Conservation (phyloP, 1,140 invertebrate species). For the Conus betulinus region DNA sequence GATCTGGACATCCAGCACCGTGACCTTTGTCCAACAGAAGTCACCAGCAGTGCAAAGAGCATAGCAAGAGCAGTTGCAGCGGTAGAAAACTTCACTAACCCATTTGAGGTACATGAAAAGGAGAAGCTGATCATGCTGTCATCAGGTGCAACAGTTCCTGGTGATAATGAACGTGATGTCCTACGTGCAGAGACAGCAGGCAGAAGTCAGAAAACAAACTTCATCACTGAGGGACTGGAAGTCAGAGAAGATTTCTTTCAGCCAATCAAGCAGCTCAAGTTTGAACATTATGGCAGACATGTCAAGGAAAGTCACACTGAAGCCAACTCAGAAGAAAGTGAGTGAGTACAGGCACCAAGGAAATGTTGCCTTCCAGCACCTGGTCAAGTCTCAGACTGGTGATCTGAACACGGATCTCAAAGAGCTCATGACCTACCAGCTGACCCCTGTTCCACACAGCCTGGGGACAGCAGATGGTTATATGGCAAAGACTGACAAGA, state of each 20-base stretch:
- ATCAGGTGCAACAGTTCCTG: background rate
- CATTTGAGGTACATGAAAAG: slow-evolving; percentile 37
- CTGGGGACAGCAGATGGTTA: too few species aligned
- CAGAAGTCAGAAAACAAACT: slow-evolving; percentile 30
- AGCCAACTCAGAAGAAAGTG: background rate
- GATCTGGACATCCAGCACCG: slow-evolving; percentile 29
- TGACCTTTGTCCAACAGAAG: slow-evolving; percentile 42
- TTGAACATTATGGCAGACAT: slow-evolving; percentile 47
- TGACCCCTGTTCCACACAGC: background rate
- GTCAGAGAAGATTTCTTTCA: slow-evolving; percentile 49
- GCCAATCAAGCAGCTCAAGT: slow-evolving; percentile 45
- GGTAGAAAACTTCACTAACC: slow-evolving; percentile 42
- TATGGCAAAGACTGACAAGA: too few species aligned
- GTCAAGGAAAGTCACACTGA: slow-evolving; percentile 44
- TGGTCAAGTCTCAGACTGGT: too few species aligned
- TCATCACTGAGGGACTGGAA: slow-evolving; percentile 48
- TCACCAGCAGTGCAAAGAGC: slow-evolving; percentile 38
- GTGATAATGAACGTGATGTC: background rate
- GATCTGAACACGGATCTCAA: too few species aligned
- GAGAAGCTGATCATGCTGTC: slow-evolving; percentile 1
- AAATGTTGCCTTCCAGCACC: too few species aligned
- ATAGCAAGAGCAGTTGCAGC: slow-evolving; percentile 36
- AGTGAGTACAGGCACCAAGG: slow-evolving; percentile 37
- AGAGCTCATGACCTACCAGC: too few species aligned
- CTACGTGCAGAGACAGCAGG: slow-evolving; percentile 3